These are phyloP conservation scores for Luehdorfia chinensis DNA, from an alignment of 1,140 invertebrate species.

Conservation along the genomic window DNA sequence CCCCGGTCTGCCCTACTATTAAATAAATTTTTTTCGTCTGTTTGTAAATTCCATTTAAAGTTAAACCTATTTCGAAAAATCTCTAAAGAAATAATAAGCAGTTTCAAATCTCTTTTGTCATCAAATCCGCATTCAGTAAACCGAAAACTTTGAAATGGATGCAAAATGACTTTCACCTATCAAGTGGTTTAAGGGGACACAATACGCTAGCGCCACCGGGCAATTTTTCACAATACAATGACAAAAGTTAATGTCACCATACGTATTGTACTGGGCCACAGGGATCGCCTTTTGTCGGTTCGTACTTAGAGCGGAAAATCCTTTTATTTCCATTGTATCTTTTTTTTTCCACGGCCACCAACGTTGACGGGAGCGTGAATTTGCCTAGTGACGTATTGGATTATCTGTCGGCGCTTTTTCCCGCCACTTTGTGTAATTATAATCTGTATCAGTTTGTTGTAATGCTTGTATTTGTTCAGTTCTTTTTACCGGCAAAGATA, in stretches of 20 bases:
- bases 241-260: constrained; percentile 47
- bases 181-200: constrained; percentile 39
- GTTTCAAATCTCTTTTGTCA: constrained; percentile 29
- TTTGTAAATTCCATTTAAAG: too few relatives aligned
- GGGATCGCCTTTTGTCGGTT: constrained; percentile 30
- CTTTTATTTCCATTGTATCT: constrained; percentile 17
- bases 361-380: constrained; percentile 7
- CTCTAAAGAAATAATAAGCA: too few relatives aligned
- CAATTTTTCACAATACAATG: constrained; percentile 38
- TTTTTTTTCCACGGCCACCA: not conserved
- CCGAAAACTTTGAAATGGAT: constrained; percentile 15
- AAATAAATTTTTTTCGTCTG: too few relatives aligned
- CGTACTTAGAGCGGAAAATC: constrained; percentile 27
- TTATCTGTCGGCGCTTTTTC: not conserved
- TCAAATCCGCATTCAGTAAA: constrained; percentile 15
- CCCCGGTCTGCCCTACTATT: too few relatives aligned
- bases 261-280: constrained; percentile 34
- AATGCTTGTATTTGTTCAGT: constrained; percentile 18
- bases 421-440: not conserved
- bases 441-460: not conserved
- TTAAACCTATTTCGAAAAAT: too few relatives aligned
- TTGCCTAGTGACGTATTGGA: constrained; percentile 15
- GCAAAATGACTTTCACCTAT: constrained; percentile 56
- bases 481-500: too few relatives aligned
- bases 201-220: constrained; percentile 63